These are phyloP conservation scores for Chelon labrosus DNA, from an alignment of 2,797 vertebrate genomes.

Conservation along the genomic window DNA sequence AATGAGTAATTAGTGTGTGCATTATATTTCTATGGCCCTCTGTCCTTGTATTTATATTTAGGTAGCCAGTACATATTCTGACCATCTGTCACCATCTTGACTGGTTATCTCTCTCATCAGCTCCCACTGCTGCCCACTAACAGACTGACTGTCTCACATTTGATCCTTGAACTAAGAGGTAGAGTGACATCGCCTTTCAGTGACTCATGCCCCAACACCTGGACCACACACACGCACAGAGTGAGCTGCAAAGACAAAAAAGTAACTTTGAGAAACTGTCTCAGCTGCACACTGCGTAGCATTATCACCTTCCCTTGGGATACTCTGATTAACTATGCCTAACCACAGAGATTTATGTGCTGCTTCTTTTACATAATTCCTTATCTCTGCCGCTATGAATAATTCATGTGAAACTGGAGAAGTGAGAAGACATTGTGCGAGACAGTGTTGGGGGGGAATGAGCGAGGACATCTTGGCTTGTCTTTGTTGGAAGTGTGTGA, in stretches of 20 bases:
- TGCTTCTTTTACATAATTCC: conserved; percentile 78
- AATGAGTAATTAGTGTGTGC: too few species aligned
- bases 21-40: too few species aligned
- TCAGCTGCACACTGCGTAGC: conserved; percentile 43
- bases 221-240: conserved; percentile 11
- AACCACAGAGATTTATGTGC: conserved; percentile 75
- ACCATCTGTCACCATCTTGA: background rate
- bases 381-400: conserved; percentile 76
- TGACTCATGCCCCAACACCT: conserved; percentile 21
- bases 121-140: background rate
- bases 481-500: conserved; percentile 64
- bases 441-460: conserved; percentile 46
- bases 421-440: conserved; percentile 66
- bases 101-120: conserved; percentile 3
- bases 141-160: background rate
- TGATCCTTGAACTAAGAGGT: conserved; percentile 10
- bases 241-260: conserved; percentile 39
- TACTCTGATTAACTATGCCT: conserved; percentile 78
- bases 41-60: too few species aligned
- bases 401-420: conserved; percentile 73
- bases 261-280: conserved; percentile 61
- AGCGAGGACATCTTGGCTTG: conserved; percentile 51
- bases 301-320: conserved; percentile 72
- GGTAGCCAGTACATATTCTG: too few species aligned
- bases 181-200: conserved; percentile 13